Percentiles rank a stretch among this genome's conserved stretches.
Conservation (phyloP, 2,888 invertebrate species). For the Escarpia spicata region DNA sequence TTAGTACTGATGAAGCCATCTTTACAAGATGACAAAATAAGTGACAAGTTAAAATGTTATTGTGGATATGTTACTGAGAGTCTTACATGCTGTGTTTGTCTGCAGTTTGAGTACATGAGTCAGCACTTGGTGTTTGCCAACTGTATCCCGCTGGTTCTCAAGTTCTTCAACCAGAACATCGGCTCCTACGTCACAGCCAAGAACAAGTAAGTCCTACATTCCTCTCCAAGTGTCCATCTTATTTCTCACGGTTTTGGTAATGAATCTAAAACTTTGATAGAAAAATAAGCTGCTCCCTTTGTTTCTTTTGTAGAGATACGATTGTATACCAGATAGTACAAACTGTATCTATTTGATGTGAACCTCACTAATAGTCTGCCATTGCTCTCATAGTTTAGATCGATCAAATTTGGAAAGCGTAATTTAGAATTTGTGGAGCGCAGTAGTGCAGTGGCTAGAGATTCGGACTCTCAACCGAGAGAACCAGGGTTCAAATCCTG, state of each 20-base stretch:
- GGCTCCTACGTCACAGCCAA: slow-evolving; percentile 93
- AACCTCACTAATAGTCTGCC: background rate
- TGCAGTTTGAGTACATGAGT: slow-evolving; percentile 93
- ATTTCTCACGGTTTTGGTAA: background rate
- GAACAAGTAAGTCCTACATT: slow-evolving; percentile 69
- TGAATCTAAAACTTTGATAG: background rate
- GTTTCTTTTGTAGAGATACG: background rate
- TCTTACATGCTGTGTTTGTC: background rate
- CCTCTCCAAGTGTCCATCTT: background rate
- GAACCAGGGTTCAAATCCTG: no score
- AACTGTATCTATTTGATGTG: background rate
- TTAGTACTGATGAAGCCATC: no score
- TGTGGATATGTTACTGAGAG: no score
- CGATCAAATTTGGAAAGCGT: background rate
- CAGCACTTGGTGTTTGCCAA: slow-evolving; percentile 99
- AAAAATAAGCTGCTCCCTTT: background rate
- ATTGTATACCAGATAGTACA: no score
- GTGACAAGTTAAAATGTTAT: no score
- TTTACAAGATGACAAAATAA: no score
- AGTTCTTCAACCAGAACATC: slow-evolving; percentile 99
- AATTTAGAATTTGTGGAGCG: background rate
- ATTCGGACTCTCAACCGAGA: no score
- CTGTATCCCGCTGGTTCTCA: slow-evolving; percentile 96
- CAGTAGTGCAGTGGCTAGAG: no score
- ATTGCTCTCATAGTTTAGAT: background rate